A percentile compares a stretch with the other conserved stretches of the same genome.
Conservation (phyloP, 2,888 invertebrate genomes). For the Philaethria dido region DNA sequence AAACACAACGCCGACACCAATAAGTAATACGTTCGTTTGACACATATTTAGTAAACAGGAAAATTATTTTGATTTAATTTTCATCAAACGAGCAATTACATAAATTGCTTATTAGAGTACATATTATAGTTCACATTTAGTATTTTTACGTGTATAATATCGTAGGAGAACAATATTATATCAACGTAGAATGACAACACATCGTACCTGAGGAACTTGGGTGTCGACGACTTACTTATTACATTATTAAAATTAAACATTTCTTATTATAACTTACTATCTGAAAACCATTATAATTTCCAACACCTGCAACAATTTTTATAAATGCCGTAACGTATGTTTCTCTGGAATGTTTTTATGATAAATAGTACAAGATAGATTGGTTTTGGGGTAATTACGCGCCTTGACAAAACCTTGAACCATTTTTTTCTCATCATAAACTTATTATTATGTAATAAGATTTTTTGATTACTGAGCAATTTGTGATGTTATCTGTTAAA, state of each 20-base stretch:
- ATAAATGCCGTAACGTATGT: no score
- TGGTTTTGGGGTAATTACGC: not conserved
- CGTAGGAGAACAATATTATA: no score
- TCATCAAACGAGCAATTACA: not conserved
- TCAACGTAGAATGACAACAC: no score
- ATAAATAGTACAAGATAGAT: not conserved
- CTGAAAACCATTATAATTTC: not conserved
- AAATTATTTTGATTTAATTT: not conserved
- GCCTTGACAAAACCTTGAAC: not conserved
- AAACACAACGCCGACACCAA: not conserved
- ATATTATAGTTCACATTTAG: no score
- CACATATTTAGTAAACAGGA: not conserved
- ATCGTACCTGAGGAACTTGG: no score
- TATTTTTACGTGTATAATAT: no score
- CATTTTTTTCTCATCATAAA: not conserved
- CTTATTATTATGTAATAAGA: no score
- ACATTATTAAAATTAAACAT: no score
- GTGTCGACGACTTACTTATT: no score
- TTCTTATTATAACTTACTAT: not conserved
- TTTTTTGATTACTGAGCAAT: no score
- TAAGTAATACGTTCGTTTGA: not conserved
- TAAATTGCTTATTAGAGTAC: no score
- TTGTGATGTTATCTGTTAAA: no score
- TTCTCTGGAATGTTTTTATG: not conserved
- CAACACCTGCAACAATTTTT: not conserved